Conservation (phyloP, 2,888 invertebrate genomes). For the Escarpia spicata region DNA sequence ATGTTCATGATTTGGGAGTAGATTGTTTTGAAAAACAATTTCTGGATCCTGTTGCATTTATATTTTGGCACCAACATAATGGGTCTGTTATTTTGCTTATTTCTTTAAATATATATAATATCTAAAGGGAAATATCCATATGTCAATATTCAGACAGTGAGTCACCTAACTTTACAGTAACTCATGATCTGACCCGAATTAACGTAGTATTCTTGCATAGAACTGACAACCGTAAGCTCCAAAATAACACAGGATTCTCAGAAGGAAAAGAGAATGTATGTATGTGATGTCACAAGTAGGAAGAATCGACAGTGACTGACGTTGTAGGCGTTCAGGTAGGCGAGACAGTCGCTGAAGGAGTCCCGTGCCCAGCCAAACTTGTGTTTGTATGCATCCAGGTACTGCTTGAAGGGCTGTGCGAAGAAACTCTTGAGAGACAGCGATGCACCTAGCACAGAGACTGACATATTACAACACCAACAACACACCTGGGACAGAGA, state of each 20-base stretch:
- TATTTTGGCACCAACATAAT: no score
- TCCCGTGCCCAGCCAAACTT: conserved; percentile 84
- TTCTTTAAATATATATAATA: no score
- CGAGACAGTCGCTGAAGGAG: conserved; percentile 85
- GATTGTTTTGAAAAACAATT: no score
- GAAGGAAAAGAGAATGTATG: no score
- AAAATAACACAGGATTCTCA: no score
- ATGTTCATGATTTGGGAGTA: background rate
- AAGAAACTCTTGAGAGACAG: conserved; percentile 85
- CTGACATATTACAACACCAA: background rate
- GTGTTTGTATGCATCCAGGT: conserved; percentile 71
- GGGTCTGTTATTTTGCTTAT: no score
- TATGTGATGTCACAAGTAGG: no score
- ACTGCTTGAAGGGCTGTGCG: conserved; percentile 76
- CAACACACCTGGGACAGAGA: background rate
- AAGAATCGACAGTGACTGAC: conserved; percentile 26
- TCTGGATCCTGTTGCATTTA: no score
- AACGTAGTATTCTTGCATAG: background rate
- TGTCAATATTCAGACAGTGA: no score
- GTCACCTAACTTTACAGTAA: background rate
- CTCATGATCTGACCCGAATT: background rate
- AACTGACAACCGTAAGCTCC: background rate
- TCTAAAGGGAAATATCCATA: no score
- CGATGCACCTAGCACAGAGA: conserved; percentile 76
- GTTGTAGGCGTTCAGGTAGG: conserved; percentile 81